phyloP scores from a whole-genome alignment of 1,140 invertebrate genomes.

The Ceratitis capitata region DNA sequence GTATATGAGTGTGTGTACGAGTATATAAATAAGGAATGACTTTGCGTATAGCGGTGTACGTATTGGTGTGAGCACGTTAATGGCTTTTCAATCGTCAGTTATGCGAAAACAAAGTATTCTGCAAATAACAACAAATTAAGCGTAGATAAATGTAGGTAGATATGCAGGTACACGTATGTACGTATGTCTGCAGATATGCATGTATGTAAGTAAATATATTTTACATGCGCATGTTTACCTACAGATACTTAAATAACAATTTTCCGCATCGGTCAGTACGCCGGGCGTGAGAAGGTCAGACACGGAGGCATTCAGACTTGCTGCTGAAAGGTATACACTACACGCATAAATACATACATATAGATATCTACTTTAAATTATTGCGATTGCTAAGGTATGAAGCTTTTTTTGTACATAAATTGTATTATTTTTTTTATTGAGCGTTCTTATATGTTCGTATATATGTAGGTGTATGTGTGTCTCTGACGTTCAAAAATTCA shows the following conservation, averaged over 20 bases:
- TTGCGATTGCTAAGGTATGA: neutral
- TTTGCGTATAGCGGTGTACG: neutral
- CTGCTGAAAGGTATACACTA: neutral
- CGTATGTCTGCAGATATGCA: neutral
- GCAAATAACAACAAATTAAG: slow-evolving; percentile 20
- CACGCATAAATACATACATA: neutral
- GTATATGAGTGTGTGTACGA: neutral
- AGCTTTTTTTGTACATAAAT: neutral
- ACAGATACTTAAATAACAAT: neutral
- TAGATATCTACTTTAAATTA: neutral
- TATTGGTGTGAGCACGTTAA: neutral
- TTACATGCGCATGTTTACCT: neutral
- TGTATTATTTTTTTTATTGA: neutral
- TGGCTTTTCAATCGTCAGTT: slow-evolving; percentile 24
- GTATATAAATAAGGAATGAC: neutral
- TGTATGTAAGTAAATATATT: neutral
- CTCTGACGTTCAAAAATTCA: neutral
- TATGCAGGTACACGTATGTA: neutral
- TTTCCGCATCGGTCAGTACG: neutral
- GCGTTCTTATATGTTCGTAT: neutral
- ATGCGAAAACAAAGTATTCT: slow-evolving; percentile 29
- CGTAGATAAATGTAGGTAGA: neutral
- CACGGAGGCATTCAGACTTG: neutral
- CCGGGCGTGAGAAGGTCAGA: slow-evolving; percentile 20
- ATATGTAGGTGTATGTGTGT: neutral